Base-by-base conservation (phyloP, 2,888 invertebrate species). In the Julus scanicus region DNA sequence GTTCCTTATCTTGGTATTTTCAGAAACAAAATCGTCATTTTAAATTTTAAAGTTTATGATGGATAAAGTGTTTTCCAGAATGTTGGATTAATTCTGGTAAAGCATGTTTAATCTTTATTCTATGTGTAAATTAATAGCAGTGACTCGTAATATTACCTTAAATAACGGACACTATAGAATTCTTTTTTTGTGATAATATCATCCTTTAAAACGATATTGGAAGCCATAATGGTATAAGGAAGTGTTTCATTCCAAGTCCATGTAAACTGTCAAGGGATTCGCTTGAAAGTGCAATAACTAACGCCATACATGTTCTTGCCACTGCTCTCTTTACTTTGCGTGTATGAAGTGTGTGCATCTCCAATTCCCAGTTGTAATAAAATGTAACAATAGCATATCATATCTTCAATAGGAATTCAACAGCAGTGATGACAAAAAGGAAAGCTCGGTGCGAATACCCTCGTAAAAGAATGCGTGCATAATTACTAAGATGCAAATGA, bases 281-380 rank as follows among this genome's bases (percentile, higher is more conserved):
- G n/a, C n/a, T 63, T n/a, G n/a, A 63, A 6, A n/a, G 57, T 63
- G n/a, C 57, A 63, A 63, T 63, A 63, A 63, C 57, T 63, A 63
- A 63, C n/a, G 17, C 53, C 3, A 53, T 11, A n/a, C 57, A n/a
- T 63, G n/a, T n/a, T n/a, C 57, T 63, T 63, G 17, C 57, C 17
- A 63, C n/a, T n/a, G 57, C 57, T 63, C 57, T n/a, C 17, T 63
- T 63, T 63, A n/a, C 17, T 63, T 17, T 63, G n/a, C 57, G 57
- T 63, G 57, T 63, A 63, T 63, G 57, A 63, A n/a, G n/a, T 63
- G 57, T n/a, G 57, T n/a, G 57, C 57, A n/a, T n/a, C 57, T 63
- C 57, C n/a, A 63, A 63, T 63, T 63, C 57, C 57, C 57, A 63
- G 57, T 63, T 63, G 57, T 63, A 63, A 63, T 63, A 63, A 63